phyloP scores from a whole-genome alignment of 2,888 invertebrate species.

The Fragum whitleyi region DNA sequence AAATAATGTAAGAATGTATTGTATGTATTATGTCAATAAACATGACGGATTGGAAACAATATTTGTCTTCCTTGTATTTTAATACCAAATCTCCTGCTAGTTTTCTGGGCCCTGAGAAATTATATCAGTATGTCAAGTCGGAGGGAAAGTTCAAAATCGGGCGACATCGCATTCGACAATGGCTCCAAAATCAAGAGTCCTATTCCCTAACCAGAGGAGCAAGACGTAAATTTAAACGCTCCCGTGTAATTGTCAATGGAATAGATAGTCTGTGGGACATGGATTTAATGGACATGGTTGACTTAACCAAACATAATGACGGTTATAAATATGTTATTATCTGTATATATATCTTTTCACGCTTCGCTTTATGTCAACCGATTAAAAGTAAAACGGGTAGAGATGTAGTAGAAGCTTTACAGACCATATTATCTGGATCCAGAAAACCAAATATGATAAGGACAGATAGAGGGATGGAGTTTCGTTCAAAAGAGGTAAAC shows the following conservation, averaged over 20 bases:
- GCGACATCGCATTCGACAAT: conserved; percentile 40
- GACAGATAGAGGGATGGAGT: conserved; percentile 33
- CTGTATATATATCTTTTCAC: conserved; percentile 40
- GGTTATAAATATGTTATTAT: conserved; percentile 34
- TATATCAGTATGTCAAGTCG: not conserved
- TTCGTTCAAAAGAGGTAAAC: conserved; percentile 33
- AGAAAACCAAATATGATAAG: conserved; percentile 47
- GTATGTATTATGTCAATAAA: not conserved
- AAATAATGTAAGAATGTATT: not conserved
- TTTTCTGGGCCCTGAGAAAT: conserved; percentile 13
- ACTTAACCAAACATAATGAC: conserved; percentile 35
- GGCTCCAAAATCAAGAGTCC: conserved; percentile 51
- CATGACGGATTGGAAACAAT: conserved; percentile 25
- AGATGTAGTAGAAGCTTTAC: conserved; percentile 32
- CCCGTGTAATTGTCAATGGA: conserved; percentile 39
- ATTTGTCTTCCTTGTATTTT: conserved; percentile 11
- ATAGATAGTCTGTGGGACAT: conserved; percentile 47
- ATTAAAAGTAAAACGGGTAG: conserved; percentile 42
- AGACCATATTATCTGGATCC: conserved; percentile 27
- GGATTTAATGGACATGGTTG: conserved; percentile 44
- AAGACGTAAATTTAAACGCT: conserved; percentile 26
- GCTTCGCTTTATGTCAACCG: conserved; percentile 36
- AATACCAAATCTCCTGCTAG: conserved; percentile 17
- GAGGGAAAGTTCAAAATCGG: conserved; percentile 23
- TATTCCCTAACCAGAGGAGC: conserved; percentile 45